Evolutionary conservation across 2,113 vertebrate species (phyloP).

Genomic region (Haemorhous mexicanus): DNA sequence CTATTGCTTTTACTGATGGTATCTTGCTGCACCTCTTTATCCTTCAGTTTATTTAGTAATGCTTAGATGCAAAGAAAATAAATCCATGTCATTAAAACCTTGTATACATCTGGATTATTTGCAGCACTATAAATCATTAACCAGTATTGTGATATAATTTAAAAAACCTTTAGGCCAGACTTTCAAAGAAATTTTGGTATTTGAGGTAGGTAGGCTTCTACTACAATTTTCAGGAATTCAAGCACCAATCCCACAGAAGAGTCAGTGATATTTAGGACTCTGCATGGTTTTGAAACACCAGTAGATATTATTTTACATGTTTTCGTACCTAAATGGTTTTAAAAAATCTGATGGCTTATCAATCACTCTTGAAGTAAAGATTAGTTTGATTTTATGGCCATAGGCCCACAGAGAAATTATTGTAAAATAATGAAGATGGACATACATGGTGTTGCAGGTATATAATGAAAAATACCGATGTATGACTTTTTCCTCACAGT

Average conservation of each 20-base stretch:
- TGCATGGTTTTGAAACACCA: neutral
- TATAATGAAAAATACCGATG: fast-evolving
- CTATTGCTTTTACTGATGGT: neutral
- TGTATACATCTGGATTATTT: neutral
- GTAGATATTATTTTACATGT: neutral
- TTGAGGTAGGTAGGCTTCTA: neutral
- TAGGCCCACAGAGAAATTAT: neutral
- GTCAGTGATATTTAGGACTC: neutral
- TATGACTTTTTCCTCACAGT: neutral
- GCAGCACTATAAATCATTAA: neutral
- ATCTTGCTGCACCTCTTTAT: neutral
- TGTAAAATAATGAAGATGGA: neutral
- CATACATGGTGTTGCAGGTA: fast-evolving
- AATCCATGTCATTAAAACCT: neutral
- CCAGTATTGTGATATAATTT: neutral
- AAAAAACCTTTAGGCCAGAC: neutral
- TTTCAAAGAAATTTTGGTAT: neutral
- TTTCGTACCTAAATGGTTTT: neutral
- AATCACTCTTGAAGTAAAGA: neutral
- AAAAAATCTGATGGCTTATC: neutral
- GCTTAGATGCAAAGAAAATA: neutral
- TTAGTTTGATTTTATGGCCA: neutral
- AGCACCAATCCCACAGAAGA: neutral
- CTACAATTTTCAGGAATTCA: neutral
- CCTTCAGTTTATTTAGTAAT: neutral